phyloP scores from a whole-genome alignment of 1,140 invertebrate species.

The Atta texana region DNA sequence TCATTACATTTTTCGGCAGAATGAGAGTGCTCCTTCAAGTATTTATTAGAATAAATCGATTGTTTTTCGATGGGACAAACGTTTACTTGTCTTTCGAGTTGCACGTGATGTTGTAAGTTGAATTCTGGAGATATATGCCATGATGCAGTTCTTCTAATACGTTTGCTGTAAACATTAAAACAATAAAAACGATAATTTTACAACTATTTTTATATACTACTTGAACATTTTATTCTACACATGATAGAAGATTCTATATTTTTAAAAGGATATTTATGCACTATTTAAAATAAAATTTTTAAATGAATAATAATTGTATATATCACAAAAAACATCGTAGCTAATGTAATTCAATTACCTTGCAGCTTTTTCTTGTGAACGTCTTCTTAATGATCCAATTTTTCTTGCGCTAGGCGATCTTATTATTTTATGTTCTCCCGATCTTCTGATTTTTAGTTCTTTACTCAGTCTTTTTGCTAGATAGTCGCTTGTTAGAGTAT shows the following conservation, averaged over 20 bases:
- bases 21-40: conserved; percentile 37
- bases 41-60: conserved; percentile 25
- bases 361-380: conserved; percentile 88
- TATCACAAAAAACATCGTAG: conserved; percentile 4
- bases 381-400: conserved; percentile 90
- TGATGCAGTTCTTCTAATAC: conserved; percentile 78
- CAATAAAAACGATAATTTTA: not conserved
- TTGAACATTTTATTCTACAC: conserved; percentile 1
- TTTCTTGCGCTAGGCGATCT: conserved; percentile 92
- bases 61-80: conserved; percentile 52
- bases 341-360: conserved; percentile 69
- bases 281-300: conserved; percentile 15
- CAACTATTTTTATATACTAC: conserved; percentile 5
- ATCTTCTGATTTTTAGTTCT: conserved; percentile 91
- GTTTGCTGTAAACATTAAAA: conserved; percentile 69
- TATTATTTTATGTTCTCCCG: conserved; percentile 90
- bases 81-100: conserved; percentile 55
- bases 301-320: not conserved
- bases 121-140: conserved; percentile 76
- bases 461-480: conserved; percentile 90
- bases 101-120: conserved; percentile 36
- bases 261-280: conserved; percentile 15
- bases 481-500: conserved; percentile 89
- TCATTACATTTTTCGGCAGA: conserved; percentile 27
- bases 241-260: not conserved